Evolutionary conservation across 1,140 invertebrate species (phyloP).

Genomic region (Trinorchestia longiramus): DNA sequence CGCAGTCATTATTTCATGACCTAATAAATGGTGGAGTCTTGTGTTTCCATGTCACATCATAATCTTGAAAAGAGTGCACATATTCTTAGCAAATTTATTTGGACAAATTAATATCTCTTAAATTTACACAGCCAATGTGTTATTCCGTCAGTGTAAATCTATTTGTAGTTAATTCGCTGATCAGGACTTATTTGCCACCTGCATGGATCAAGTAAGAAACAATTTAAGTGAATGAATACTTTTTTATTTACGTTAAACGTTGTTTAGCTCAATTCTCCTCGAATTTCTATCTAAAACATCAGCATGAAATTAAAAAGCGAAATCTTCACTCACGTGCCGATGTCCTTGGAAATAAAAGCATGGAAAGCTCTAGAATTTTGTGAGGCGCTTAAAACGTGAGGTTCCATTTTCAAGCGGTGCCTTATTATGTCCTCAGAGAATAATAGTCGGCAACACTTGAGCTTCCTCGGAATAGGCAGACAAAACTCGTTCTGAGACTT

Average conservation of each 20-base stretch:
- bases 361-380: not conserved
- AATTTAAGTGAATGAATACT: not conserved
- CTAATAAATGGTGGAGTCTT: not conserved
- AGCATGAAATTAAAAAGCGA: not conserved
- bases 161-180: not conserved
- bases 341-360: not conserved
- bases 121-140: not conserved
- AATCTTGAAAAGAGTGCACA: too few species aligned
- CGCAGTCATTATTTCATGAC: not conserved
- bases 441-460: not conserved
- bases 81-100: not conserved
- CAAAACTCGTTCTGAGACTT: not conserved
- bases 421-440: not conserved
- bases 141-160: not conserved
- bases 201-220: not conserved
- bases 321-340: not conserved
- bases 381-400: not conserved
- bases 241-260: not conserved
- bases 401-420: not conserved
- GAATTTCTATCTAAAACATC: not conserved
- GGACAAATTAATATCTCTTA: not conserved
- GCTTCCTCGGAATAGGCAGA: not conserved
- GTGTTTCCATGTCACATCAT: too few species aligned
- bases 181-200: not conserved
- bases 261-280: not conserved